Evolutionary conservation across 2,113 vertebrate genomes (phyloP).

Genomic region (Microtus oregoni): DNA sequence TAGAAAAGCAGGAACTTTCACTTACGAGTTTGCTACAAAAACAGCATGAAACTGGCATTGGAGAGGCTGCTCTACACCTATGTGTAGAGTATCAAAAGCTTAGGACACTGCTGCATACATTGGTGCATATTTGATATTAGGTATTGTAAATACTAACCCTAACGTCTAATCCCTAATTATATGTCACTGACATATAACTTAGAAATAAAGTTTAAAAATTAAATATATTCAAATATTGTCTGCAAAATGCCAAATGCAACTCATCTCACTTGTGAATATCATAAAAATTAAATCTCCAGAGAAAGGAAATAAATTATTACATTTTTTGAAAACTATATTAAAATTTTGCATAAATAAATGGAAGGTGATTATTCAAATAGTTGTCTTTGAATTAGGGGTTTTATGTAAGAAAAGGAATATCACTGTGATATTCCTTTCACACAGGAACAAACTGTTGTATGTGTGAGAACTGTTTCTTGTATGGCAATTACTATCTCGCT

Average conservation of each 20-base stretch:
- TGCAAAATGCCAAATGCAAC: neutral
- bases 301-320: slow-evolving; percentile 35
- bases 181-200: neutral
- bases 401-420: neutral
- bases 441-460: slow-evolving; percentile 32
- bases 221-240: neutral
- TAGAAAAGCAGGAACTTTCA: slow-evolving; percentile 47
- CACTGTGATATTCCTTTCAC: too few relatives aligned
- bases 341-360: neutral
- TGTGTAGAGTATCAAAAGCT: neutral
- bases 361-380: neutral
- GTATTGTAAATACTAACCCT: neutral
- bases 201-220: neutral
- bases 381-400: neutral
- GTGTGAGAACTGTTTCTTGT: neutral
- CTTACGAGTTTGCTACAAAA: slow-evolving; percentile 42
- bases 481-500: slow-evolving; percentile 50
- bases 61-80: neutral
- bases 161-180: neutral
- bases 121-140: neutral
- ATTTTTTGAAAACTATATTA: slow-evolving; percentile 55
- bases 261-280: neutral
- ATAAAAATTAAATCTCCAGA: slow-evolving; percentile 32
- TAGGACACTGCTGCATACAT: neutral
- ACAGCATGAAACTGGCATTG: neutral